Evolutionary conservation across 2,797 vertebrate genomes (phyloP), one percentile per base, ranked within the genome.

Genomic region (Sebastes hubbsi): DNA sequence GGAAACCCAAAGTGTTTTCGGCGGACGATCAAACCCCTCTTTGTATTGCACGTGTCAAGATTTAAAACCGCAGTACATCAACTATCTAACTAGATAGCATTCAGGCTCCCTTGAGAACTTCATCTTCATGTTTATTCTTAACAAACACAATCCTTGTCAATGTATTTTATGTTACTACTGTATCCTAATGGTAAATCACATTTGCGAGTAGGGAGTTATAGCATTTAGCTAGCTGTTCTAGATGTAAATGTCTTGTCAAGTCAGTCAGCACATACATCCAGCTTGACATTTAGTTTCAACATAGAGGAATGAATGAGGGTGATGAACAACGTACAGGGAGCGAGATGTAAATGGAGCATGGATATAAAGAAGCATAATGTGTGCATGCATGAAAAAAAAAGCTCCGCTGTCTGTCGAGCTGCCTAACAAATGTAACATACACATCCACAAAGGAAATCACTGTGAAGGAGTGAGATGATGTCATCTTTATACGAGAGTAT

Each of bases 11-110:
- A 63, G 4, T 65, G 38, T 36, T 36, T 65, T 49, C 12, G 13
- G 49, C 68, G 54, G 54, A 67, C 60, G 42, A 80, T 85, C 74
- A 73, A 80, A 64, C 27, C 42, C 8, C 20, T 18, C 60, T 74
- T 72, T 68, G 20, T 27, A 22, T 68, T 79, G 54, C 32, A 24
- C n/a, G 29, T 29, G 42, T 65, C 56, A 58, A 78, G 24, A 63
- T 78, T 16, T 81, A 42, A 71, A 77, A 56, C 12, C 1, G 1
- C 20, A 18, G 16, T 27, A 56, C n/a, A 54, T 22, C 9, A 29
- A 30, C 58, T 58, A 13, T 54, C 2, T 7, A 54, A 14, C 49
- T 20, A 11, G 6, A 18, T 1, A 58, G 30, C 54, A 65, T 54
- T 38, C 58, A 62, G 13, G 2, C 32, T 60, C 18, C 54, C 13